These are phyloP conservation scores for Cherax quadricarinatus DNA, from an alignment of 1,140 invertebrate species.

Conservation along the genomic window DNA sequence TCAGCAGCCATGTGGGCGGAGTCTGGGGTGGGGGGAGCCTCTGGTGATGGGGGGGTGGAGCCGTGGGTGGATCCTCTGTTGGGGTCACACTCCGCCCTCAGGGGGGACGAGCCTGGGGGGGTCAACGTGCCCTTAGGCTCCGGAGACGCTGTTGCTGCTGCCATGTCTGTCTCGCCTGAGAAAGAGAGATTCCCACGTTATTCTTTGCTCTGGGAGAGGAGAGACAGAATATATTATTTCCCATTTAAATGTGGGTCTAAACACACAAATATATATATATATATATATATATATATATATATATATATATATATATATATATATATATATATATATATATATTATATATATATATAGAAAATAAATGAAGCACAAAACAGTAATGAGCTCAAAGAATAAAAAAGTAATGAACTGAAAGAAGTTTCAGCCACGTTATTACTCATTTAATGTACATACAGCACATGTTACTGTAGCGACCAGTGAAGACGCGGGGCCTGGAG, in stretches of 20 bases:
- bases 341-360: no score
- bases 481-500: no score
- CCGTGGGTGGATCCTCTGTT: constrained; percentile 54
- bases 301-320: no score
- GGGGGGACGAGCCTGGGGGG: constrained; percentile 70
- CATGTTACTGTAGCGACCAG: no score
- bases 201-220: neutral
- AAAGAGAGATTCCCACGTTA: neutral
- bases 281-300: neutral
- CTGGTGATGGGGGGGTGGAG: constrained; percentile 68
- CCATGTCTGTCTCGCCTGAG: constrained; percentile 59
- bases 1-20: constrained; percentile 68
- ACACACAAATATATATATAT: neutral
- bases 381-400: no score
- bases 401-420: no score
- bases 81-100: constrained; percentile 67
- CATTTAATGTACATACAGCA: no score
- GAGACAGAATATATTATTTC: neutral
- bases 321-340: no score
- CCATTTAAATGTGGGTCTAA: neutral
- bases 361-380: no score
- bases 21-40: constrained; percentile 63
- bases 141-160: constrained; percentile 58
- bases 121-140: constrained; percentile 70
- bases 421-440: no score